Evolutionary conservation across 2,888 invertebrate genomes (phyloP).

Genomic region (Heteropelma amictum): DNA sequence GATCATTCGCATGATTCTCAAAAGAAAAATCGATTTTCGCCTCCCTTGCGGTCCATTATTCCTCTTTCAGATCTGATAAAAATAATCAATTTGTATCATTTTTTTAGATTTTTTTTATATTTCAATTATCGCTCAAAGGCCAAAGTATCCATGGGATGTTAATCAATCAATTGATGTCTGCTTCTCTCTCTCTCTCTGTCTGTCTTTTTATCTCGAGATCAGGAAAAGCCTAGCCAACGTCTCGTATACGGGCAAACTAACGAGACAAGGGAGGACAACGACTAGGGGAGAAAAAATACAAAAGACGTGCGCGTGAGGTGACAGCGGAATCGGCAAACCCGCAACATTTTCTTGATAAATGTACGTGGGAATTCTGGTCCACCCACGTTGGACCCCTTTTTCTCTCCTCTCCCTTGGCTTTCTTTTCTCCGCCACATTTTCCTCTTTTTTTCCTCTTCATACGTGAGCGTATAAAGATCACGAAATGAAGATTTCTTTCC

Average conservation of each 20-base stretch:
- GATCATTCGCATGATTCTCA: too few species aligned
- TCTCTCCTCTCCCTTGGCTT: background rate
- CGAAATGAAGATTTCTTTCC: too few species aligned
- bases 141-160: too few species aligned
- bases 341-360: conserved; percentile 41
- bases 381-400: background rate
- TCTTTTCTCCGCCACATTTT: background rate
- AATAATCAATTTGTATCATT: too few species aligned
- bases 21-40: too few species aligned
- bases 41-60: too few species aligned
- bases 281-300: background rate
- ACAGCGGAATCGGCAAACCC: conserved; percentile 40
- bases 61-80: too few species aligned
- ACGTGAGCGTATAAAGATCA: too few species aligned
- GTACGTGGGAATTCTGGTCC: conserved; percentile 47
- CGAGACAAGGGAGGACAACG: conserved; percentile 15
- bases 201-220: conserved; percentile 9
- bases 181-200: background rate
- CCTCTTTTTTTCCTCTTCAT: background rate
- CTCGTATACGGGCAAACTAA: background rate
- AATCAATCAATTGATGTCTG: too few species aligned
- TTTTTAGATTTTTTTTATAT: too few species aligned
- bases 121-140: too few species aligned
- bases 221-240: background rate
- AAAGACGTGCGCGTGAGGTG: conserved; percentile 12